Base-by-base conservation (phyloP, 2,113 vertebrate species). In the Guaruba guarouba region DNA sequence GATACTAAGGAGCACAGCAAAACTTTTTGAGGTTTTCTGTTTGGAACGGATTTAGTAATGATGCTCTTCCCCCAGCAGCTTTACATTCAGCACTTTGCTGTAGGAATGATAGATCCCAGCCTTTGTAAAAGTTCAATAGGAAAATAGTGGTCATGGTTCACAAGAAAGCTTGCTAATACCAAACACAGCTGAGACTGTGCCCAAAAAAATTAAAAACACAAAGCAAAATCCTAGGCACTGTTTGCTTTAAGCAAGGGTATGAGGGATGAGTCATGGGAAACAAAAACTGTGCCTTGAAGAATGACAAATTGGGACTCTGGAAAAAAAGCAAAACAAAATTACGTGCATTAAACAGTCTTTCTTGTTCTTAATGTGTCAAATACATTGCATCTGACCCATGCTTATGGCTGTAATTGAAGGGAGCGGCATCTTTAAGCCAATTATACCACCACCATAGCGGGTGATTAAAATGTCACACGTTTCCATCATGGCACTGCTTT, bases 281-380 rank as follows among this genome's bases (percentile, higher is more conserved):
- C 43, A 93, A 91, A 92, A 93, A 29, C 74, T 46, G 11, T 92
- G 92, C 91, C 80, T 91, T 77, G 70, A 93, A 90, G 92, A 97
- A 49, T 15, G 81, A 51, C n/a, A 91, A 88, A 89, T 24, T 48
- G 1, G 24, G 49, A 79, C 62, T 78, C 82, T 14, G 17, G 59
- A 49, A 86, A 86, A 95, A 95, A 82, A 9, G 8, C 46, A 78
- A 91, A 79, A 10, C 39, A 78, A 77, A 88, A 81, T 63, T 14
- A 80, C 2, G 9, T 43, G 61, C 43, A 64, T 75, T 69, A 77
- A 81, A 78, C 31, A 74, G 54, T 33, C 33, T 39, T 54, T 39
- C 46, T 62, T 62, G 33, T 46, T 71, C 67, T 86, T 79, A 46
- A 78, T 48, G 41, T 13, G 43, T 39, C 52, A 49, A 74, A 37